Percentiles rank a stretch among this genome's conserved stretches.
Conservation (phyloP, 2,113 vertebrate species). For the Platichthys flesus region DNA sequence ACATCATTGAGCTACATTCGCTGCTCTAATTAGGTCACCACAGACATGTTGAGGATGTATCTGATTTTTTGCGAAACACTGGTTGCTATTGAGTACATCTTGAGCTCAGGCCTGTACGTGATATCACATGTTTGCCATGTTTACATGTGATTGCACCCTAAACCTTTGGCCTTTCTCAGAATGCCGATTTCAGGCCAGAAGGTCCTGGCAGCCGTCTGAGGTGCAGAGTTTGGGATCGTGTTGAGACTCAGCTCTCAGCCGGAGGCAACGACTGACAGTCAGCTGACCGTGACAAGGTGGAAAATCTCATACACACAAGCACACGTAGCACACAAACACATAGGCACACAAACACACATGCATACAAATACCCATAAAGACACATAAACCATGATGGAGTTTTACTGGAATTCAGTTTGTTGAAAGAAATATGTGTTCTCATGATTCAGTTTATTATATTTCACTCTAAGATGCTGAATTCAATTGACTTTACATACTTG, state of each 20-base stretch:
- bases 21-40: too few relatives aligned
- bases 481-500: too few relatives aligned
- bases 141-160: not conserved
- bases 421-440: not conserved
- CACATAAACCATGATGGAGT: not conserved
- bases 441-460: not conserved
- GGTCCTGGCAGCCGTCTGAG: conserved; percentile 11
- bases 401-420: not conserved
- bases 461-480: not conserved
- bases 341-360: not conserved
- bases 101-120: not conserved
- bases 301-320: conserved; percentile 41
- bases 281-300: conserved; percentile 69
- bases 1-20: too few relatives aligned
- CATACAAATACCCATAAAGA: not conserved
- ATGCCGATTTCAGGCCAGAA: conserved; percentile 1
- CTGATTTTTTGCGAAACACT: not conserved
- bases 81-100: not conserved
- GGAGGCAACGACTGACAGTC: conserved; percentile 47
- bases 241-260: conserved; percentile 28
- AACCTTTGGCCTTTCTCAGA: not conserved
- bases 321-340: conserved; percentile 30
- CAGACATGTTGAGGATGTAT: too few relatives aligned
- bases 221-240: conserved; percentile 19
- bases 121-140: conserved; percentile 22